Percentiles rank a stretch among this genome's conserved stretches.
Conservation (phyloP, 2,797 vertebrate genomes). For the Hoplostethus mediterraneus region DNA sequence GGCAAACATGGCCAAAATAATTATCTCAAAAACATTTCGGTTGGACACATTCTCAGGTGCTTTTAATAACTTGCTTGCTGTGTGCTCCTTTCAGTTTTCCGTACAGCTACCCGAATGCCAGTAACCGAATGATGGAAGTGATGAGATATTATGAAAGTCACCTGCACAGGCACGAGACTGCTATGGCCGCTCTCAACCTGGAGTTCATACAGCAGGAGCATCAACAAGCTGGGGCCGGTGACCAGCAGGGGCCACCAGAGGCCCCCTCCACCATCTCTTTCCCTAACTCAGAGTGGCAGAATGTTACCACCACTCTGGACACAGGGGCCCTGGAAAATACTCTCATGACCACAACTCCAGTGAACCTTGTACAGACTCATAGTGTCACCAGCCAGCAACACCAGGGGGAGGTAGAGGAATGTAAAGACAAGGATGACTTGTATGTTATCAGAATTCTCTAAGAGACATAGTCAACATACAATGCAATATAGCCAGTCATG, state of each 20-base stretch:
- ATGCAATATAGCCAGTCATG: no score
- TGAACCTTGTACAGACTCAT: slow-evolving; percentile 68
- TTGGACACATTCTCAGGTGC: background rate
- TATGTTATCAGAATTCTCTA: slow-evolving; percentile 78
- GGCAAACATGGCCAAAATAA: no score
- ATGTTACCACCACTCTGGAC: slow-evolving; percentile 70
- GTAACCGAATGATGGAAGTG: slow-evolving; percentile 73
- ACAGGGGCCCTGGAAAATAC: background rate
- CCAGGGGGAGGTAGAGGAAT: slow-evolving; percentile 67
- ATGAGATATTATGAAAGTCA: slow-evolving; percentile 72
- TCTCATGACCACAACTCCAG: background rate
- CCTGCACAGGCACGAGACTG: slow-evolving; percentile 73
- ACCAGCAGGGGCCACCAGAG: slow-evolving; percentile 47
- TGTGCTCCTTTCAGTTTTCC: slow-evolving; percentile 77
- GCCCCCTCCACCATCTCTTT: slow-evolving; percentile 58
- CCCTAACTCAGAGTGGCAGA: slow-evolving; percentile 53
- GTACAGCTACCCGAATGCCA: slow-evolving; percentile 73
- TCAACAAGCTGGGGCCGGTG: slow-evolving; percentile 45
- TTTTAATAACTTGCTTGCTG: slow-evolving; percentile 5
- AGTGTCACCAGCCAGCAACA: slow-evolving; percentile 53
- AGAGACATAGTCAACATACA: background rate
- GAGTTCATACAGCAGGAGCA: slow-evolving; percentile 70
- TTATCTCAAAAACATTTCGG: background rate
- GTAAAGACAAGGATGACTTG: slow-evolving; percentile 79
- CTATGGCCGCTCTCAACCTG: slow-evolving; percentile 70